These are phyloP conservation scores for Cataglyphis altisquamis DNA, from an alignment of 2,888 invertebrate species.

Conservation along the genomic window DNA sequence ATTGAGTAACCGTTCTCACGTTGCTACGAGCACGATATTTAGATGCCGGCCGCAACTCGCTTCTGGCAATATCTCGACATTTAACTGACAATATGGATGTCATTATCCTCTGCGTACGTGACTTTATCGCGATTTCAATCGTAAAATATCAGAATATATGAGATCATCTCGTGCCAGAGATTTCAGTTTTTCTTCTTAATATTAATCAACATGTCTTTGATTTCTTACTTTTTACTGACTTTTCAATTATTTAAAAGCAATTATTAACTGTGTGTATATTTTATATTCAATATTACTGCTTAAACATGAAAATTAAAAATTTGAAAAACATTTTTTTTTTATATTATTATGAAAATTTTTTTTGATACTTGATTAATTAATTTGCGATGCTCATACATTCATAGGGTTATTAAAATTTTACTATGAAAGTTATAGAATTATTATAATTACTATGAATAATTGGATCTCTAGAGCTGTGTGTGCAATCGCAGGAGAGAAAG, in stretches of 20 bases:
- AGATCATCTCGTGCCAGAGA: neutral
- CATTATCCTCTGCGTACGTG: constrained; percentile 18
- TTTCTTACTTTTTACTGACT: neutral
- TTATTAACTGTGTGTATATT: neutral
- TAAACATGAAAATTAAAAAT: neutral
- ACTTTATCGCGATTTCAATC: neutral
- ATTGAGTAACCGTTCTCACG: constrained; percentile 76
- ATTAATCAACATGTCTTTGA: neutral
- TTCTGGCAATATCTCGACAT: constrained; percentile 20
- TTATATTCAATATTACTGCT: neutral
- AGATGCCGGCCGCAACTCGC: constrained; percentile 35
- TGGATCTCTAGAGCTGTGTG: neutral
- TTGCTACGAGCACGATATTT: constrained; percentile 51
- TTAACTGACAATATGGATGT: constrained; percentile 39
- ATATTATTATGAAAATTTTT: neutral
- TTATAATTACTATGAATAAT: neutral
- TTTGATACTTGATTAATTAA: neutral
- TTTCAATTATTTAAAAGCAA: constrained; percentile 1
- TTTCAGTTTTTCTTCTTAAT: neutral
- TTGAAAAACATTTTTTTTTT: neutral
- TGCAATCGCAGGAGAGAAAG: neutral
- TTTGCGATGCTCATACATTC: neutral
- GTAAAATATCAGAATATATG: neutral
- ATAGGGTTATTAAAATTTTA: neutral
- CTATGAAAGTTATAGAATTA: too few relatives aligned